These are phyloP conservation scores for Acipenser oxyrinchus DNA, from an alignment of 2,797 vertebrate species.

Conservation along the genomic window DNA sequence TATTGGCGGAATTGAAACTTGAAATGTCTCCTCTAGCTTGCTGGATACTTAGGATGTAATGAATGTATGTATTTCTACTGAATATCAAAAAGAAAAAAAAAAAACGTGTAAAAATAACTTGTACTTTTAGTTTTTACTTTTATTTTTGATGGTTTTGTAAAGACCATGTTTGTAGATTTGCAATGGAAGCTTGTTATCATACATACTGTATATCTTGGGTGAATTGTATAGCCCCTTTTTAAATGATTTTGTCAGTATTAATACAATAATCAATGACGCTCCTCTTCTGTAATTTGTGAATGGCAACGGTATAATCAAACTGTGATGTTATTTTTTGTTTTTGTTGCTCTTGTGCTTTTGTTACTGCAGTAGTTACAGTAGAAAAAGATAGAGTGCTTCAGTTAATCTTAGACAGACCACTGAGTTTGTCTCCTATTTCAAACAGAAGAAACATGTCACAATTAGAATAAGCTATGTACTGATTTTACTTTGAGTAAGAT, in stretches of 20 bases:
- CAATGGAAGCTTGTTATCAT: constrained; percentile 27
- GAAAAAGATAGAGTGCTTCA: constrained; percentile 4
- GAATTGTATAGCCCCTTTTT: constrained; percentile 25
- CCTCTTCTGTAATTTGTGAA: constrained; percentile 51
- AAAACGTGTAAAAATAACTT: constrained; percentile 8
- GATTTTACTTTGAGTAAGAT: constrained; percentile 1
- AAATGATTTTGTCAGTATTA: constrained; percentile 60
- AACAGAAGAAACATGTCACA: constrained; percentile 13
- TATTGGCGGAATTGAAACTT: constrained; percentile 44
- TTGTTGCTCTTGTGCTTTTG: constrained; percentile 52
- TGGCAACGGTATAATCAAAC: constrained; percentile 50
- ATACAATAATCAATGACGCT: constrained; percentile 40
- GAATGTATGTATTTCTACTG: constrained; percentile 57
- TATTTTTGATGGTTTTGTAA: neutral
- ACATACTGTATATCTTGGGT: constrained; percentile 51
- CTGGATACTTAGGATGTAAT: constrained; percentile 43
- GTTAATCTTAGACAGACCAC: constrained; percentile 8
- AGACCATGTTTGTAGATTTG: neutral
- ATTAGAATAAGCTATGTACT: constrained; percentile 21
- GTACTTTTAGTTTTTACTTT: neutral
- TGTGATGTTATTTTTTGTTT: constrained; percentile 50
- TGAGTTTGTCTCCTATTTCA: constrained; percentile 2
- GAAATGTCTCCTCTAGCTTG: constrained; percentile 45
- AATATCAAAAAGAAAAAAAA: constrained; percentile 22
- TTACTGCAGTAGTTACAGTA: constrained; percentile 48